These are phyloP conservation scores for Cassiopea xamachana DNA, from an alignment of 30 jellyfish, hydroid and myxozoan species.

Conservation along the genomic window DNA sequence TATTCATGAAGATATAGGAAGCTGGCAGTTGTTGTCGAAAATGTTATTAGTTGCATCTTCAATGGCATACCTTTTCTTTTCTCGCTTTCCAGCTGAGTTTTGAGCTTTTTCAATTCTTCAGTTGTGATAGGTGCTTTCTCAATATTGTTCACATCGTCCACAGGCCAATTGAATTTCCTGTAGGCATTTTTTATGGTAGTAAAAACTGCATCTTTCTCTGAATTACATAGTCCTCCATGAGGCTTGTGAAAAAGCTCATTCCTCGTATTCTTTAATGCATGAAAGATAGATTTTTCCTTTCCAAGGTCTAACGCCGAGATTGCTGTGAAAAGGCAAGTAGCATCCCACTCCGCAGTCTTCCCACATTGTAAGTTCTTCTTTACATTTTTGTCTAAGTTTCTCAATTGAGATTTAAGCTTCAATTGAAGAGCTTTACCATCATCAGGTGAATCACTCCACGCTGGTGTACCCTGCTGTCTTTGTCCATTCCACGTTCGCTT, in stretches of 20 bases:
- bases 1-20: neutral
- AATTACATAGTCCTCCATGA: neutral
- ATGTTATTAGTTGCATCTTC: neutral
- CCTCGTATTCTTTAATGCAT: neutral
- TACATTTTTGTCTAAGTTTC: too few species aligned
- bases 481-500: constrained; percentile 15
- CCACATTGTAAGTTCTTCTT: constrained; percentile 5
- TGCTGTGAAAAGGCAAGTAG: neutral
- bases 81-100: neutral
- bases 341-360: constrained; percentile 19
- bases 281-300: neutral
- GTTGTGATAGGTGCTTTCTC: constrained; percentile 4
- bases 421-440: constrained; percentile 10
- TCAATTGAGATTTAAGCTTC: neutral
- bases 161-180: neutral
- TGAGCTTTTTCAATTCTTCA: constrained; percentile 9
- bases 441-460: constrained; percentile 21
- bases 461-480: neutral
- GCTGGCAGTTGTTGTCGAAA: neutral
- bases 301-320: neutral
- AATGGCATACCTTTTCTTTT: neutral
- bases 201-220: neutral
- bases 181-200: neutral
- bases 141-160: neutral
- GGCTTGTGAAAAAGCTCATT: neutral